Conservation (phyloP, 2,113 vertebrate genomes). For the Urocolius indicus region DNA sequence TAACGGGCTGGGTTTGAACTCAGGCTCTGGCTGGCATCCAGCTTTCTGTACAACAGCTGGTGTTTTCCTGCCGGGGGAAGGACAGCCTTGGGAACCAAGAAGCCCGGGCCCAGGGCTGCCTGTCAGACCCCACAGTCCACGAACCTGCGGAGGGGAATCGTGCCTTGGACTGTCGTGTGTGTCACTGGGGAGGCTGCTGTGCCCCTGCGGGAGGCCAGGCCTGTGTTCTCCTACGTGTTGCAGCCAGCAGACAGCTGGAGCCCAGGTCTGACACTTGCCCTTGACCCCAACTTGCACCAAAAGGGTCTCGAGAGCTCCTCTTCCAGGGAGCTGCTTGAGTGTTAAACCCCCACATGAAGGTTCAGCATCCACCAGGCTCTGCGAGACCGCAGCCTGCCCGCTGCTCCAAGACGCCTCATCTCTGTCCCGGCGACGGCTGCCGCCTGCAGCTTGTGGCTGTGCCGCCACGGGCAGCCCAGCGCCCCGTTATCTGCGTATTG, state of each 20-base stretch:
- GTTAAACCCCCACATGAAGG: neutral
- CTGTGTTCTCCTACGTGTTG: fast-evolving
- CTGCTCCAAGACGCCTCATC: neutral
- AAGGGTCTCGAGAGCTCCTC: neutral
- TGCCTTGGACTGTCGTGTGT: fast-evolving
- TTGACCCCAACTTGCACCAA: neutral
- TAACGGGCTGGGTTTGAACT: constrained; percentile 58
- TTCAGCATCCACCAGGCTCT: neutral
- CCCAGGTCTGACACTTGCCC: neutral
- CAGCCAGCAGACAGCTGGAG: fast-evolving
- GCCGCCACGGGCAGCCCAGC: neutral
- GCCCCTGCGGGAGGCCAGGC: fast-evolving
- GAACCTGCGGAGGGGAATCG: neutral
- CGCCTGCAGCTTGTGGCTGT: neutral
- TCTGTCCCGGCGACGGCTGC: neutral
- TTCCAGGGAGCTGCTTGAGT: neutral
- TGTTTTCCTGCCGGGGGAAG: neutral
- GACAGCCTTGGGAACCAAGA: neutral
- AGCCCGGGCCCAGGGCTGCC: neutral
- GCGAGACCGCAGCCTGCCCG: neutral
- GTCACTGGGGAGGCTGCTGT: neutral
- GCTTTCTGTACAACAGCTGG: constrained; percentile 51
- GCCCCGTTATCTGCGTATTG: neutral
- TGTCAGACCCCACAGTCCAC: fast-evolving
- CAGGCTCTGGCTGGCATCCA: neutral